Evolutionary conservation across 2,113 vertebrate species (phyloP), one percentile per base, ranked within the genome.

Genomic region (Poeciliopsis occidentalis): DNA sequence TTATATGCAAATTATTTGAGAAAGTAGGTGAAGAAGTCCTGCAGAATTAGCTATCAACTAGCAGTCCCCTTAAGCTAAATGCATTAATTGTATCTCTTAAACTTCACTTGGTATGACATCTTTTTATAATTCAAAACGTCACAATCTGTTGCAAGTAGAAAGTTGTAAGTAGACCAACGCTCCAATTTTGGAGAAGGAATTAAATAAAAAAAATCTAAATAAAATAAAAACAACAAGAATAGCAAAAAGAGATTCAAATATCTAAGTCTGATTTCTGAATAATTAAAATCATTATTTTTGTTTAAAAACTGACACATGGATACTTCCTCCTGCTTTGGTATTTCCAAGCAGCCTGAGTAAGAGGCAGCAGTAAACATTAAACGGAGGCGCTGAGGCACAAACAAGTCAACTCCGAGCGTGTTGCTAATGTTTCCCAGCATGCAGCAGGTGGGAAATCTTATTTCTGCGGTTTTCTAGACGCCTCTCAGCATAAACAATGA

Each of bases 391-490:
- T 44, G 69, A n/a, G 64, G 75, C 60, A 65, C 61, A 77, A 80
- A 82, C 69, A 76, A 75, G 73, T 76, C 71, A 30, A 37, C 34
- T 83, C 81, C 66, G 73, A 88, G 77, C 75, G 64, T 75, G 80
- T 81, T 82, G 78, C 83, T 87, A 84, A 81, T 84, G 84, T 62
- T 77, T 76, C 76, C 67, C 78, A 76, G 82, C 86, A 87, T 80
- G 82, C 86, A 87, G 85, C 81, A 86, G 85, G 85, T 91, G 83
- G 78, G 82, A 84, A 88, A 87, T 88, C 79, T 85, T n/a, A 78
- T 83, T 80, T 73, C 75, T 79, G 83, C 73, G 66, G 81, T 83
- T 91, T 87, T 79, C 12, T 39, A 62, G 73, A 86, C 19, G 61
- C 78, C 84, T 75, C 83, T 89, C 64, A 82, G 80, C 67, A 69